Percentiles rank a stretch among this genome's conserved stretches.
These are phyloP conservation scores for Stramonita haemastoma DNA, from an alignment of 2,888 invertebrate species.

Conservation along the genomic window DNA sequence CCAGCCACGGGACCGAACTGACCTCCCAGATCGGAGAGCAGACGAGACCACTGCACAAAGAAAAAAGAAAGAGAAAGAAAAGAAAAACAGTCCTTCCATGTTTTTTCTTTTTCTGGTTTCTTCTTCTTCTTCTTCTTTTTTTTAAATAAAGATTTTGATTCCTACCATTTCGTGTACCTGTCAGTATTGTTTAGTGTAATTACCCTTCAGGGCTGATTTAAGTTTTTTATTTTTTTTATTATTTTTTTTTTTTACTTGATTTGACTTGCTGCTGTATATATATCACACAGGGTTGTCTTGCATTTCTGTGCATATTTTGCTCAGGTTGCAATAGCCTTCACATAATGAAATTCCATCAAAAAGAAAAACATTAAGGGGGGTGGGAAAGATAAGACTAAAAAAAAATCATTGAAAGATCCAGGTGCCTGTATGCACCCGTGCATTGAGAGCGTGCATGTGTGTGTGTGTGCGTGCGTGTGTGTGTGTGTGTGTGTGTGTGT, in stretches of 20 bases:
- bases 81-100: too few species aligned
- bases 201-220: background rate
- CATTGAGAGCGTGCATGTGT: background rate
- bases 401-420: too few species aligned
- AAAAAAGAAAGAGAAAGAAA: too few species aligned
- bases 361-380: background rate
- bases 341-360: too few species aligned
- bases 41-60: slow-evolving; percentile 42
- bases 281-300: background rate
- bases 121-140: background rate
- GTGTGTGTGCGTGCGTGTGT: background rate
- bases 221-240: background rate
- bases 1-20: slow-evolving; percentile 46
- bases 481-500: background rate
- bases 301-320: too few species aligned
- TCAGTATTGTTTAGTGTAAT: background rate
- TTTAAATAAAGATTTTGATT: background rate
- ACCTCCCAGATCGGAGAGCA: slow-evolving; percentile 46
- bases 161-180: background rate
- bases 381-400: background rate
- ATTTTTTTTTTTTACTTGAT: background rate
- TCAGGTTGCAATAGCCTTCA: too few species aligned
- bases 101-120: background rate
- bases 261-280: background rate
- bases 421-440: background rate